Base-by-base conservation (phyloP, 2,888 invertebrate genomes). In the Scelioninae gen. 2 region DNA sequence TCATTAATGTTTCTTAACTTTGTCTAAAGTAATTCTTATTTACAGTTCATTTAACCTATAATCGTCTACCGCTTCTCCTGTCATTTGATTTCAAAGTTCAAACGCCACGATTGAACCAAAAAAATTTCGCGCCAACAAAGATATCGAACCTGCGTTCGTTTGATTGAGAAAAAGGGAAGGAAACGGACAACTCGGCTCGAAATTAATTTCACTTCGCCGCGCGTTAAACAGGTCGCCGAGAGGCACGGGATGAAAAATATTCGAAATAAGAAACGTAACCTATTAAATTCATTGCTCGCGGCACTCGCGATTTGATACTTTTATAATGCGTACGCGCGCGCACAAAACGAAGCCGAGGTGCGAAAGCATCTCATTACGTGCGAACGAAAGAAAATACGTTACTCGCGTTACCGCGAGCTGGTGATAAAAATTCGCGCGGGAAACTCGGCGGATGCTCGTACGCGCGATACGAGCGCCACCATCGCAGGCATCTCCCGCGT, bases 281-380 rank as follows among this genome's bases (percentile, higher is more conserved):
- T 64, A 45, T 53, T 64, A 64, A 52, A 45, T 53, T 53, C 22
- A 64, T 45, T 16, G 25, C 63, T 53, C 22, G 53, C 35, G 45
- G 45, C 52, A 16, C 45, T 64, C 53, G 53, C 55, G 64, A 64
- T 63, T 64, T 46, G 53, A 46, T 46, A 63, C 35, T 64, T 64
- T 64, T 64, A 46, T 25, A 53, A 64, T 11, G 53, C 45, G 11
- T 11, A n/a, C n/a, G 25, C 22, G 35, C 37, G 45, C 10, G 13
- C 45, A 45, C 45, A 53, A 64, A 64, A 64, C 53, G 46, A 55
- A 64, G 18, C 45, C 53, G 10, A 64, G 53, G 64, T 46, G 64
- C 41, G 53, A 64, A 55, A 25, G 63, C 43, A 63, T 64, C 46
- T 37, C 45, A 53, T 64, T 64, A 64, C 46, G 25, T 7, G 15